These are phyloP conservation scores for Zoanthus gigantus DNA, from an alignment of 92 coral and sea anemone genomes.

Conservation along the genomic window DNA sequence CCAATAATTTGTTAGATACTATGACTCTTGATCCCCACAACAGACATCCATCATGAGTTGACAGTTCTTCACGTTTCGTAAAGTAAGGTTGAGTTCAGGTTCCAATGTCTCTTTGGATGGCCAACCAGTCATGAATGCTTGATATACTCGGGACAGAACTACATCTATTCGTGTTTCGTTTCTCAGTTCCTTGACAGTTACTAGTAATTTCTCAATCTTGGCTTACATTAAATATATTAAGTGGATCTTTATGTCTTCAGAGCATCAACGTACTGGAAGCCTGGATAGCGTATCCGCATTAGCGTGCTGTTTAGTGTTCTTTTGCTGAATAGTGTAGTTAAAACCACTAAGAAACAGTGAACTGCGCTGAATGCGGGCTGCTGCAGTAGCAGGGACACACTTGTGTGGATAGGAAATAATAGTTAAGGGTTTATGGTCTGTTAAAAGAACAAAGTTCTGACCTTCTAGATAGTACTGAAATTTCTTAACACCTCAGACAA, in stretches of 20 bases:
- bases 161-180: too few relatives aligned
- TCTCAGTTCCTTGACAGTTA: background rate
- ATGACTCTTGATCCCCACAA: constrained; percentile 31
- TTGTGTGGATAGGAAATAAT: too few relatives aligned
- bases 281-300: background rate
- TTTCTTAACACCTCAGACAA: too few relatives aligned
- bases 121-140: constrained; percentile 43
- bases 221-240: background rate
- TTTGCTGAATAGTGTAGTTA: too few relatives aligned
- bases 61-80: constrained; percentile 36
- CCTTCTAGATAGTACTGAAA: too few relatives aligned
- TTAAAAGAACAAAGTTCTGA: too few relatives aligned
- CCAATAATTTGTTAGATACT: constrained; percentile 23
- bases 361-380: too few relatives aligned
- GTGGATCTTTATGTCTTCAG: background rate
- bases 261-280: background rate
- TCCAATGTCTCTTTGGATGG: constrained; percentile 28
- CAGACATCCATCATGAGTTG: constrained; percentile 24
- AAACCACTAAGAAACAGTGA: too few relatives aligned
- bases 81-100: constrained; percentile 32
- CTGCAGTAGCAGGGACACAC: too few relatives aligned
- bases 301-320: too few relatives aligned
- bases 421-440: too few relatives aligned
- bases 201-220: background rate
- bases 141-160: too few relatives aligned